Evolutionary conservation across 2,888 invertebrate genomes (phyloP).

Genomic region (Tetanocera ferruginea): DNA sequence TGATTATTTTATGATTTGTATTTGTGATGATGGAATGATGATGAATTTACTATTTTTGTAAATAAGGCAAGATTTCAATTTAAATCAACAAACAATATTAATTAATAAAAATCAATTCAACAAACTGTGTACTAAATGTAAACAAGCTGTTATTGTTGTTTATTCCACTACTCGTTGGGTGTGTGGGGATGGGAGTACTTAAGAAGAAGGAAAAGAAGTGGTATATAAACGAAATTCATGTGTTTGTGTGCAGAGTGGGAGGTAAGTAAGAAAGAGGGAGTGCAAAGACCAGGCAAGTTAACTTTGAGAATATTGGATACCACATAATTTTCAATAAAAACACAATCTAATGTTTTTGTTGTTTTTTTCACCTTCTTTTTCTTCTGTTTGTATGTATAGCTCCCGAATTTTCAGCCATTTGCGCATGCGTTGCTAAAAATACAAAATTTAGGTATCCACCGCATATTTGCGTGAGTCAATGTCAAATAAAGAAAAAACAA

Average conservation of each 20-base stretch:
- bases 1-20: conserved; percentile 11
- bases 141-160: conserved; percentile 1
- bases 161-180: not conserved
- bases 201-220: not conserved
- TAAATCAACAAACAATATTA: conserved; percentile 27
- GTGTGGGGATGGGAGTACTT: not conserved
- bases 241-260: too few relatives aligned
- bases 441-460: not conserved
- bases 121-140: conserved; percentile 32
- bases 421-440: conserved; percentile 26
- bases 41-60: conserved; percentile 31
- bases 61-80: conserved; percentile 28
- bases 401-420: conserved; percentile 21
- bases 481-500: not conserved
- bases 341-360: too few relatives aligned
- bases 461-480: not conserved
- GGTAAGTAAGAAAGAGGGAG: too few relatives aligned
- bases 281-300: too few relatives aligned
- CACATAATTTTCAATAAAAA: too few relatives aligned
- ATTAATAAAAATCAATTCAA: conserved; percentile 28
- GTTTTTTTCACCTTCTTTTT: not conserved
- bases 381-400: not conserved
- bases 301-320: too few relatives aligned
- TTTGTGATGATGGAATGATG: not conserved
- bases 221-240: not conserved